Evolutionary conservation across 2,113 vertebrate genomes (phyloP), one percentile per base, ranked within the genome.

Genomic region (Rousettus leschenaultii): DNA sequence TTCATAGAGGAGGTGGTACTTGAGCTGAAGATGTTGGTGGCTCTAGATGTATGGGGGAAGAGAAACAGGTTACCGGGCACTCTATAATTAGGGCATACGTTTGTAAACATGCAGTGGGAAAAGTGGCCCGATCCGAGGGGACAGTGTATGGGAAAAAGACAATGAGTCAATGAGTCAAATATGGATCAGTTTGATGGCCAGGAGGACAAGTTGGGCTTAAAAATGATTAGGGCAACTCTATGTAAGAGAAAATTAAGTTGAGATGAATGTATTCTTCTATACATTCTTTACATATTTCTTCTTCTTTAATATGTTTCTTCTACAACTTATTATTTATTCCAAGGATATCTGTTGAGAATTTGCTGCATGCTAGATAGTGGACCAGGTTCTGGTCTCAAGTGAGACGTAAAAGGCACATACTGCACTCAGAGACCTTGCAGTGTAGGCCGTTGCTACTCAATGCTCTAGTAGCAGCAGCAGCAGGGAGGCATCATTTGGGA

Each of bases 211-310:
- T 5, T 70, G 18, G 6, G 11, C 57, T 83, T 68, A 77, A 57
- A 86, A 82, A 78, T 77, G 55, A 38, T 93, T 94, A 28, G 22
- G 57, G 7, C 33, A 65, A 55, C 22, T 65, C 19, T 74, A 7
- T n/a, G 1, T 43, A 26, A 65, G 19, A 93, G 77, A 89, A 96
- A 48, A 18, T 43, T n/a, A 68, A 91, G 35, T 82, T 35, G 77
- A 33, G 40, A 57, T 70, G 6, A 92, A 59, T 26, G 8, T 0
- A 71, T 3, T 84, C 21, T 22, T 45, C 15, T 92, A 1, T 55
- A n/a, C 40, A 40, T 48, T 95, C 1, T 86, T 86, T 40, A 40
- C 40, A 40, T 40, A 40, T 40, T 89, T 61, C 26, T 53, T 80
- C 13, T 82, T 77, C 35, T 82, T 91, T 77, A 40, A 40, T 71